These are phyloP conservation scores for Monomorium pharaonis DNA, from an alignment of 1,140 invertebrate species.

Conservation along the genomic window DNA sequence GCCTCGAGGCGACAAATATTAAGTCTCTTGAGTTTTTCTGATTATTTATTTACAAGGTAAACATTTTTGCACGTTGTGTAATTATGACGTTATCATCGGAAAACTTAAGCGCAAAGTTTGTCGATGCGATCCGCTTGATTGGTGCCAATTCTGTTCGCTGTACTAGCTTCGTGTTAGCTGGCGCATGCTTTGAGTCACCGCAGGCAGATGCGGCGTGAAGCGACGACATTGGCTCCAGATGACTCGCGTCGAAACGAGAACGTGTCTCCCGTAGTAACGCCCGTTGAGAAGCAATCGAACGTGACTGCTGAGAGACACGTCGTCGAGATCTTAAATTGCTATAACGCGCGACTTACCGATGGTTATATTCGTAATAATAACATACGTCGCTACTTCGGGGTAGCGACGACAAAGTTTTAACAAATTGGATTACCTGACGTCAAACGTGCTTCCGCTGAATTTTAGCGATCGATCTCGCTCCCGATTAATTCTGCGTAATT, in stretches of 20 bases:
- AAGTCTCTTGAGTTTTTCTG: neutral
- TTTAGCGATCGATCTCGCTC: neutral
- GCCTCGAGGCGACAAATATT: neutral
- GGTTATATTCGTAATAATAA: neutral
- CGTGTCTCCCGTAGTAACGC: neutral
- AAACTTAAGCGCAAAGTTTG: conserved; percentile 11
- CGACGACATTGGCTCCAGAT: conserved; percentile 41
- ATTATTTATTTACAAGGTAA: neutral
- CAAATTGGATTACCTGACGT: neutral
- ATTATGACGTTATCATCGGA: neutral
- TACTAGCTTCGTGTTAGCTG: conserved; percentile 15
- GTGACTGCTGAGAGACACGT: conserved; percentile 25
- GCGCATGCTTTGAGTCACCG: conserved; percentile 30
- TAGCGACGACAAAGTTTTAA: neutral
- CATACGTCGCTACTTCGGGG: neutral
- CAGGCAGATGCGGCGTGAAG: conserved; percentile 5
- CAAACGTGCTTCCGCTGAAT: neutral
- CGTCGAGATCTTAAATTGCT: neutral
- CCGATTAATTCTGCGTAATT: neutral
- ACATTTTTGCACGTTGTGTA: neutral
- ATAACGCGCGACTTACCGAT: neutral
- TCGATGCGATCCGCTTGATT: neutral
- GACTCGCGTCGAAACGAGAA: conserved; percentile 34
- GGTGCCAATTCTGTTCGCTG: neutral
- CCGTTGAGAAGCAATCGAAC: conserved; percentile 27